phyloP scores from a whole-genome alignment of 2,888 invertebrate genomes.

The Apotomis turbidana region DNA sequence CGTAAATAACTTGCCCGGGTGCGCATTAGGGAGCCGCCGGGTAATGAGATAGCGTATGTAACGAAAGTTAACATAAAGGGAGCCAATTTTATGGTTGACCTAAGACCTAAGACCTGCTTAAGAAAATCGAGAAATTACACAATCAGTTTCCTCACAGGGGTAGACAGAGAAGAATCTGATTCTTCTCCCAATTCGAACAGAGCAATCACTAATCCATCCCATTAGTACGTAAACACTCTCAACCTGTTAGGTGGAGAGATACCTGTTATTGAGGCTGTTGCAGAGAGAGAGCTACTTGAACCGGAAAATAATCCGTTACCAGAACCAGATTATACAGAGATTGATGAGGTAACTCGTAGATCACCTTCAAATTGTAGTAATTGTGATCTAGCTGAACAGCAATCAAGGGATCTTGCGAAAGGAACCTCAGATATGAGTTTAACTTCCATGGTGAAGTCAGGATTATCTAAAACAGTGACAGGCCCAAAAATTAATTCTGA shows the following conservation, averaged over 20 bases:
- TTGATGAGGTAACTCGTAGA: neutral
- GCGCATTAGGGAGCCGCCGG: too few relatives aligned
- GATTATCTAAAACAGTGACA: too few relatives aligned
- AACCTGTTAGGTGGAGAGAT: neutral
- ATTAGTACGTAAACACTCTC: neutral
- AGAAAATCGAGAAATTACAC: constrained; percentile 1
- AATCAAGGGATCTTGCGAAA: too few relatives aligned
- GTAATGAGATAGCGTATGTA: too few relatives aligned
- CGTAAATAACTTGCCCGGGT: too few relatives aligned
- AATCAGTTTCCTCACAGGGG: neutral
- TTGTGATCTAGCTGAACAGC: neutral
- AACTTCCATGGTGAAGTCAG: too few relatives aligned
- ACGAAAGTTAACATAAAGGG: too few relatives aligned
- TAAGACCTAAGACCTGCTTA: too few relatives aligned
- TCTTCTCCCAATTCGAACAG: too few relatives aligned
- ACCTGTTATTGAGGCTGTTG: neutral
- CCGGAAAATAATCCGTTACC: neutral
- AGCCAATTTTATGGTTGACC: neutral
- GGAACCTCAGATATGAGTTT: too few relatives aligned
- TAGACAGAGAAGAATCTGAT: neutral
- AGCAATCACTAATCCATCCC: neutral
- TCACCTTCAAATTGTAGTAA: constrained; percentile 2
- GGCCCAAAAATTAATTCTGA: too few relatives aligned
- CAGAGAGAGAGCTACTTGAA: neutral
- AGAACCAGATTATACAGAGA: constrained; percentile 1